Evolutionary conservation across 1,140 invertebrate species (phyloP).

Genomic region (Brachionus rotundiformis): DNA sequence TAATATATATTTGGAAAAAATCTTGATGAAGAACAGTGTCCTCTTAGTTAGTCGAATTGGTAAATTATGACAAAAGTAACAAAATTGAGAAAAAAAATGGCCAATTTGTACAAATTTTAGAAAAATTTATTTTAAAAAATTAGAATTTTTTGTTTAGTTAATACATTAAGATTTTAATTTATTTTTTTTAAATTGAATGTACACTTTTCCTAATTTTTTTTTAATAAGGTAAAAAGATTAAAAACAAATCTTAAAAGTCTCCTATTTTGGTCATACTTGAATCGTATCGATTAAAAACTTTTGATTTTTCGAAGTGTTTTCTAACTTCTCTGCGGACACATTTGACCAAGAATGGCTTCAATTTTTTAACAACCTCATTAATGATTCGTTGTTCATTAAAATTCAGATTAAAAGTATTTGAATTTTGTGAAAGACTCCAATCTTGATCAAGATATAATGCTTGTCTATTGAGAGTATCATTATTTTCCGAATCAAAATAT

Average conservation of each 20-base stretch:
- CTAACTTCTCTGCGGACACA: slow-evolving; percentile 43
- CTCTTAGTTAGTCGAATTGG: too few relatives aligned
- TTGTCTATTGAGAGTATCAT: background rate
- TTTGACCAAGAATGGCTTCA: slow-evolving; percentile 29
- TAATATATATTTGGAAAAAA: too few relatives aligned
- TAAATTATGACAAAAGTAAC: too few relatives aligned
- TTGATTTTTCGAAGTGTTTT: slow-evolving; percentile 23
- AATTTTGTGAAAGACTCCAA: slow-evolving; percentile 39
- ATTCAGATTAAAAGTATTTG: slow-evolving; percentile 5
- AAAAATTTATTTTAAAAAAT: too few relatives aligned
- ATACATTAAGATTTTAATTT: too few relatives aligned
- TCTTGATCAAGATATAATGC: background rate
- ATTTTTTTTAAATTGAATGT: too few relatives aligned
- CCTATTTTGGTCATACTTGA: slow-evolving; percentile 25
- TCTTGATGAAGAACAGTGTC: too few relatives aligned
- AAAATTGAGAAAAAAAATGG: too few relatives aligned
- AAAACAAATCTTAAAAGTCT: slow-evolving; percentile 35
- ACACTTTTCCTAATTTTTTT: too few relatives aligned
- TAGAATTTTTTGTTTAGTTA: too few relatives aligned
- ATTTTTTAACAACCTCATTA: slow-evolving; percentile 22
- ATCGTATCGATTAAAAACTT: background rate
- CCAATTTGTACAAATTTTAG: too few relatives aligned
- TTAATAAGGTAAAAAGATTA: background rate
- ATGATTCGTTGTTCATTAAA: slow-evolving; percentile 1
- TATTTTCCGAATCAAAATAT: background rate